Percentiles rank a stretch among this genome's conserved stretches.
Conservation (phyloP, 1,140 invertebrate species). For the Neocloeon triangulifer region DNA sequence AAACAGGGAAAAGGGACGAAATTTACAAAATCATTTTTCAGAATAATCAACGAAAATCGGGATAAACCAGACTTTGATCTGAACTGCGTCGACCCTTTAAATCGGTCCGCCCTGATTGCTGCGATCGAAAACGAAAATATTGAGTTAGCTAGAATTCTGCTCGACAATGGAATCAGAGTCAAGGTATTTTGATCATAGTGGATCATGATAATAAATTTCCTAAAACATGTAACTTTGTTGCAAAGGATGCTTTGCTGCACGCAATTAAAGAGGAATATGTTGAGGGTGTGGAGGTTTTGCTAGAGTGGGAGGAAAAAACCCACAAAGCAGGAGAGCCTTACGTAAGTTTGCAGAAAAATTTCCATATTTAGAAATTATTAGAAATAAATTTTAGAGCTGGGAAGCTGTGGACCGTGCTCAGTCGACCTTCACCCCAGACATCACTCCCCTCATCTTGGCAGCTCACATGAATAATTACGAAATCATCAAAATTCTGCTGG, state of each 20-base stretch:
- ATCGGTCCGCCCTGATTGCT: constrained; percentile 64
- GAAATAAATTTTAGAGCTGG: constrained; percentile 39
- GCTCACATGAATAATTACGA: constrained; percentile 85
- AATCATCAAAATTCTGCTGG: constrained; percentile 71
- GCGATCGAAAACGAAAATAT: constrained; percentile 95
- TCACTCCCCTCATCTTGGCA: constrained; percentile 69
- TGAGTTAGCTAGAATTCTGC: constrained; percentile 62
- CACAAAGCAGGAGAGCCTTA: constrained; percentile 53
- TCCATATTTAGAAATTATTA: too few species aligned
- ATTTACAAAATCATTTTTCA: constrained; percentile 20
- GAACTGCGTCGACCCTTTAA: constrained; percentile 86
- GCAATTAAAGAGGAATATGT: constrained; percentile 89
- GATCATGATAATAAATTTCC: too few species aligned
- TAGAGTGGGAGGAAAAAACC: constrained; percentile 65
- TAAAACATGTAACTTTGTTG: too few species aligned
- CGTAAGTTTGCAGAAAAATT: too few species aligned
- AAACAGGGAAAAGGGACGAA: neutral
- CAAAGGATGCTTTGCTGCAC: constrained; percentile 58
- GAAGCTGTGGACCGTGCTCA: constrained; percentile 55
- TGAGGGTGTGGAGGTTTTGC: constrained; percentile 73
- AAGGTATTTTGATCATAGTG: constrained; percentile 26
- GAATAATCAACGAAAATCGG: constrained; percentile 28
- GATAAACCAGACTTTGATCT: constrained; percentile 59
- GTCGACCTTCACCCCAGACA: constrained; percentile 70
- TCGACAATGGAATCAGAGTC: constrained; percentile 49